A percentile compares a stretch with the other conserved stretches of the same genome.
These are phyloP conservation scores for Riparia riparia DNA, from an alignment of 2,113 vertebrate species.

Conservation along the genomic window DNA sequence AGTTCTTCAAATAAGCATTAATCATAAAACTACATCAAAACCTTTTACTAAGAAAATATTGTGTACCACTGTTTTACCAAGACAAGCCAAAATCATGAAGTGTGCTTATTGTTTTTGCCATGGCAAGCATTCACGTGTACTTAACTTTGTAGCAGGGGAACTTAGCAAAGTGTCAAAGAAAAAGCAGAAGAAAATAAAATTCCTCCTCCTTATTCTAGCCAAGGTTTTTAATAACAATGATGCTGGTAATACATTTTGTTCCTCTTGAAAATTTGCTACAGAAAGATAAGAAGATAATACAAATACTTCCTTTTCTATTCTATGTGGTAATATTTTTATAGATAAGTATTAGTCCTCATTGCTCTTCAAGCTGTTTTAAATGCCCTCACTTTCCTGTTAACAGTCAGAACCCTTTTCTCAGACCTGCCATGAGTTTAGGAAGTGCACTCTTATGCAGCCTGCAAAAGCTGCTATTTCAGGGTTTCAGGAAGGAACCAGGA, in stretches of 20 bases:
- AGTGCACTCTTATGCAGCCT: neutral
- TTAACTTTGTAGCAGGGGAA: neutral
- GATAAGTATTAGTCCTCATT: neutral
- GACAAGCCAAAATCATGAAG: neutral
- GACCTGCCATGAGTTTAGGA: neutral
- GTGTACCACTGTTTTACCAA: neutral
- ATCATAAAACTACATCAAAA: neutral
- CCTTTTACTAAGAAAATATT: neutral
- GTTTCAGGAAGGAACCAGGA: neutral
- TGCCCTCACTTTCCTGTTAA: neutral
- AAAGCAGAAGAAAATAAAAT: conserved; percentile 9
- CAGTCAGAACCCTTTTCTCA: neutral
- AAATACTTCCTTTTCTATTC: neutral
- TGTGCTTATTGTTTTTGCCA: neutral
- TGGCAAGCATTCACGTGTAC: neutral
- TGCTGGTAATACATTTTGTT: neutral
- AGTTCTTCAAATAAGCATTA: neutral
- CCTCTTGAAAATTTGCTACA: neutral
- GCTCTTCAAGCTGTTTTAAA: neutral
- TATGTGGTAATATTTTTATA: neutral
- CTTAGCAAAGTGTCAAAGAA: neutral
- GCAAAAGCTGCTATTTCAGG: neutral
- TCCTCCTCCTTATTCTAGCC: neutral
- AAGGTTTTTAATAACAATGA: neutral
- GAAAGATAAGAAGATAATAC: neutral